Evolutionary conservation across 2,797 vertebrate genomes (phyloP).

Genomic region (Sphaeramia orbicularis): DNA sequence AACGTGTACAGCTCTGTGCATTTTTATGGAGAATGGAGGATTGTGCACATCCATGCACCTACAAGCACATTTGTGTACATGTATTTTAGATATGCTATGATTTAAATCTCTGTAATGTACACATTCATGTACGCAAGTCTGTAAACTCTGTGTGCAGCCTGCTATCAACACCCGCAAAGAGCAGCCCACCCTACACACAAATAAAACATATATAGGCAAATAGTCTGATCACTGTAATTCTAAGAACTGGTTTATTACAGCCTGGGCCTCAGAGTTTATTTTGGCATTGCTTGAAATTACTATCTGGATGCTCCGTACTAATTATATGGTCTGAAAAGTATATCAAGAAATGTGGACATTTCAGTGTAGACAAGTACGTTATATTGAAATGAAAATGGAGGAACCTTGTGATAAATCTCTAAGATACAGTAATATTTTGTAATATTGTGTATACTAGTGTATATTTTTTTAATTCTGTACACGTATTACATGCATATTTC

Average conservation of each 20-base stretch:
- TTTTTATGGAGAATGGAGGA: background rate
- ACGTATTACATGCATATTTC: too few species aligned
- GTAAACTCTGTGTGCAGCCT: slow-evolving; percentile 4
- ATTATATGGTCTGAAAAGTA: too few species aligned
- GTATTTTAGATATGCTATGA: slow-evolving; percentile 13
- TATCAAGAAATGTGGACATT: too few species aligned
- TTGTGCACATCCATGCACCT: background rate
- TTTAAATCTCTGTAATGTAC: slow-evolving; percentile 4
- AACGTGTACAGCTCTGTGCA: background rate
- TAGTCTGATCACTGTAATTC: slow-evolving; percentile 34
- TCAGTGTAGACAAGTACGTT: too few species aligned
- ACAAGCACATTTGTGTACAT: background rate
- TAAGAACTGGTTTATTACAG: slow-evolving; percentile 26
- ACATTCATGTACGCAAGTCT: background rate
- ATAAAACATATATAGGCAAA: slow-evolving; percentile 19
- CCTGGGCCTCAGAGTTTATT: slow-evolving; percentile 27
- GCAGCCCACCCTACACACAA: slow-evolving; percentile 25
- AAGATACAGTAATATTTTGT: too few species aligned
- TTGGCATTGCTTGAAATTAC: background rate
- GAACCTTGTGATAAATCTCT: too few species aligned
- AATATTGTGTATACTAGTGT: too few species aligned
- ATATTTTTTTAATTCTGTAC: too few species aligned
- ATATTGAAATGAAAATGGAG: too few species aligned
- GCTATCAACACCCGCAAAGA: slow-evolving; percentile 23
- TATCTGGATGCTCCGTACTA: too few species aligned